Evolutionary conservation across 2,888 invertebrate species (phyloP).

Genomic region (Papilio demoleus): DNA sequence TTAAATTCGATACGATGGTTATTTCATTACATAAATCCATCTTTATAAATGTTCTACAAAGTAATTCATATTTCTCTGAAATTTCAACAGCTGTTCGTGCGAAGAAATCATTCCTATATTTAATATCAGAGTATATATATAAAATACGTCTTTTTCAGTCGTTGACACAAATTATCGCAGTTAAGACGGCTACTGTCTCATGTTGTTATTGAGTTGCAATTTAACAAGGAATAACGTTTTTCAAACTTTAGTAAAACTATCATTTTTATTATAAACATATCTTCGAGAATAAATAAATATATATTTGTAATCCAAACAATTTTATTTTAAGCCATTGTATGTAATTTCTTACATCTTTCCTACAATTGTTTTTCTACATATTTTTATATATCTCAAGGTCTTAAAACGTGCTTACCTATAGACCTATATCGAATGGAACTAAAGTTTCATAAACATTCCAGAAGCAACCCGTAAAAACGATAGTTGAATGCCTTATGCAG

Average conservation of each 20-base stretch:
- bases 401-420: not conserved
- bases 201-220: not conserved
- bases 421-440: not conserved
- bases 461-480: not conserved
- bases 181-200: too few species aligned
- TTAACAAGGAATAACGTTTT: not conserved
- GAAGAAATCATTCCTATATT: not conserved
- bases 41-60: not conserved
- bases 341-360: not conserved
- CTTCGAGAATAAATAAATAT: slow-evolving; percentile 16
- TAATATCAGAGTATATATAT: not conserved
- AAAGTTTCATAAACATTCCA: not conserved
- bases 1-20: not conserved
- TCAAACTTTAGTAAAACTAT: too few species aligned
- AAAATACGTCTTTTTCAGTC: not conserved
- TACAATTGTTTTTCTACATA: slow-evolving; percentile 5
- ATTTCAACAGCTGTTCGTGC: not conserved
- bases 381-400: slow-evolving; percentile 13
- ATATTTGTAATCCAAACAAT: slow-evolving; percentile 12
- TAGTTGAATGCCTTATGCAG: slow-evolving; percentile 1
- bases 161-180: not conserved
- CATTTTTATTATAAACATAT: slow-evolving; percentile 29
- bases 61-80: not conserved
- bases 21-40: not conserved
- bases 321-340: slow-evolving; percentile 23